These are phyloP conservation scores for Antheraea mylitta DNA, from an alignment of 1,140 invertebrate species.

Conservation along the genomic window DNA sequence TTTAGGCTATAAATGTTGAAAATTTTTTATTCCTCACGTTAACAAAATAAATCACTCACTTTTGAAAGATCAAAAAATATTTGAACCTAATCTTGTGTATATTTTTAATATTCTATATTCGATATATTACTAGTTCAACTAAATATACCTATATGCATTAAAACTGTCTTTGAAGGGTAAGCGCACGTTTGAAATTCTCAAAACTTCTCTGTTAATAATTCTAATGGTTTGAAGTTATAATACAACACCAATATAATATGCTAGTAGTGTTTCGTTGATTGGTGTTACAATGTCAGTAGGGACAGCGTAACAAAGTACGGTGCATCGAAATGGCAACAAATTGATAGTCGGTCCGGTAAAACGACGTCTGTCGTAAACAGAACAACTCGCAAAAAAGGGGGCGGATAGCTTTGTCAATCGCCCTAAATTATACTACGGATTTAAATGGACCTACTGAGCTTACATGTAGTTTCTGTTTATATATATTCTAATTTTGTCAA, in stretches of 20 bases:
- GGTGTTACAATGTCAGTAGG: not conserved
- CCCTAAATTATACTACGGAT: conserved; percentile 1
- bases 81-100: too few species aligned
- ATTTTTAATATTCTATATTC: too few species aligned
- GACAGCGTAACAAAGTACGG: not conserved
- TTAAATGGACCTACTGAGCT: not conserved
- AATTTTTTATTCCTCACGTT: too few species aligned
- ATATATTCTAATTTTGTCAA: not conserved
- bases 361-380: conserved; percentile 19
- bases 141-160: too few species aligned
- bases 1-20: too few species aligned
- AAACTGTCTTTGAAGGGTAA: too few species aligned
- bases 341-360: conserved; percentile 24
- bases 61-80: too few species aligned
- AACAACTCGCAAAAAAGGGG: not conserved
- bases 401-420: not conserved
- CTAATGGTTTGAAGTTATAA: not conserved
- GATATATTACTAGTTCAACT: too few species aligned
- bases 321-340: conserved; percentile 18
- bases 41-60: too few species aligned
- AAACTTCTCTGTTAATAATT: not conserved
- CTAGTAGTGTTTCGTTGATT: not conserved
- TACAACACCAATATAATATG: not conserved
- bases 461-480: not conserved
- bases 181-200: not conserved